A percentile compares a stretch with the other conserved stretches of the same genome.
Conservation (phyloP, 53 echinoderm and acorn worm species). For the Antedon mediterranea region DNA sequence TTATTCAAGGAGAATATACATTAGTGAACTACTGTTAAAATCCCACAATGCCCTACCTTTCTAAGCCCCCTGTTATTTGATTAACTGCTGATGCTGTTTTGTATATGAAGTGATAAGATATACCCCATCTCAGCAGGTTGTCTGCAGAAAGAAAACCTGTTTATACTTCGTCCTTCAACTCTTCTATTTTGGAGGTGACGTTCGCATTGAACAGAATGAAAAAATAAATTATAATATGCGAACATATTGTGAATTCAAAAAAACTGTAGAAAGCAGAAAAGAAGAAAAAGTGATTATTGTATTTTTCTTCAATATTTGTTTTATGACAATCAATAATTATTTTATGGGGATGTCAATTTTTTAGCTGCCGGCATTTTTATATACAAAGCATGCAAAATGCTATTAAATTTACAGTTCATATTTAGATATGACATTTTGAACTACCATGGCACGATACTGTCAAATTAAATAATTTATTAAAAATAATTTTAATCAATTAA, state of each 20-base stretch:
- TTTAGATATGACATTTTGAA: no score
- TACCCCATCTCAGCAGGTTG: background rate
- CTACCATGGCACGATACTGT: no score
- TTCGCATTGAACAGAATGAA: background rate
- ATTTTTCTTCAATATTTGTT: background rate
- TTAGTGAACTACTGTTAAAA: background rate
- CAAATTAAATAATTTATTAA: no score
- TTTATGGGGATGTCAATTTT: no score
- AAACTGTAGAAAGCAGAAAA: background rate
- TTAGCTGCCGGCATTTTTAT: no score
- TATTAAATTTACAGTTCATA: no score
- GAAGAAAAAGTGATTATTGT: background rate
- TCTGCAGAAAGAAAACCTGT: background rate
- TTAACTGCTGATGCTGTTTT: background rate
- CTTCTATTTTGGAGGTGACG: background rate
- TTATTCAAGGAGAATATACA: background rate
- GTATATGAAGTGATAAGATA: background rate
- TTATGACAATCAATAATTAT: background rate
- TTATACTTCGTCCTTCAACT: background rate
- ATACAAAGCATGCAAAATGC: no score
- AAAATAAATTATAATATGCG: background rate
- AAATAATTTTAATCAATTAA: no score
- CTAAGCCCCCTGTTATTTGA: background rate
- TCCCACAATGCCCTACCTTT: background rate
- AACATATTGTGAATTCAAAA: background rate